A percentile compares a stretch with the other conserved stretches of the same genome.
Evolutionary conservation across 2,888 invertebrate species (phyloP).

Genomic region (Oscheius sp.): DNA sequence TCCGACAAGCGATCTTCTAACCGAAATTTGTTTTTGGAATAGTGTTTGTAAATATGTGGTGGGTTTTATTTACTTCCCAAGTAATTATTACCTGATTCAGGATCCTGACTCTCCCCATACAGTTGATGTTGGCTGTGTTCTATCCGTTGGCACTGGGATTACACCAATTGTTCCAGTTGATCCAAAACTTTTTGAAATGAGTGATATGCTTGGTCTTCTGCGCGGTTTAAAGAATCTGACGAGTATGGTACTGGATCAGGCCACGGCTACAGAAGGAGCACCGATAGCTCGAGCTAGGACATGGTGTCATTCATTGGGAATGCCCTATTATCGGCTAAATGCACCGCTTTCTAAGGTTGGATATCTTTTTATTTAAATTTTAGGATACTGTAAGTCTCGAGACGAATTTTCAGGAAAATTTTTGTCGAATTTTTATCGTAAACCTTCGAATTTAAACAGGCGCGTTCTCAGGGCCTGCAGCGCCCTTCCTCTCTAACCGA

Average conservation of each 20-base stretch:
- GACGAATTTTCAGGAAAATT: too few species aligned
- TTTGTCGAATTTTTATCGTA: too few species aligned
- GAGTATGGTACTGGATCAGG: conserved; percentile 89
- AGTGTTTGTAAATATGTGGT: conserved; percentile 80
- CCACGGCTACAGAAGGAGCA: conserved; percentile 90
- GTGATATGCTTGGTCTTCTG: conserved; percentile 51
- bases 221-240: conserved; percentile 86
- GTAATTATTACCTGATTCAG: conserved; percentile 5
- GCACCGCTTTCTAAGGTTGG: conserved; percentile 82
- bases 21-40: conserved; percentile 91
- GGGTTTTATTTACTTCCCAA: neutral
- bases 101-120: conserved; percentile 75
- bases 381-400: too few species aligned
- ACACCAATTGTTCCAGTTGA: conserved; percentile 75
- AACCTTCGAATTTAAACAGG: too few species aligned
- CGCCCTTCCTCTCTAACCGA: too few species aligned
- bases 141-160: conserved; percentile 82
- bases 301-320: conserved; percentile 88
- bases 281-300: conserved; percentile 92
- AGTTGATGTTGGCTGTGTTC: conserved; percentile 81
- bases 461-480: too few species aligned
- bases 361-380: conserved; percentile 39
- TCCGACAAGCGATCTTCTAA: conserved; percentile 91
- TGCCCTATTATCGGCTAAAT: conserved; percentile 85
- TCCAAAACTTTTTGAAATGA: conserved; percentile 82